phyloP scores from a whole-genome alignment of 1,140 invertebrate species.

The Pygmarrhopalites habei region DNA sequence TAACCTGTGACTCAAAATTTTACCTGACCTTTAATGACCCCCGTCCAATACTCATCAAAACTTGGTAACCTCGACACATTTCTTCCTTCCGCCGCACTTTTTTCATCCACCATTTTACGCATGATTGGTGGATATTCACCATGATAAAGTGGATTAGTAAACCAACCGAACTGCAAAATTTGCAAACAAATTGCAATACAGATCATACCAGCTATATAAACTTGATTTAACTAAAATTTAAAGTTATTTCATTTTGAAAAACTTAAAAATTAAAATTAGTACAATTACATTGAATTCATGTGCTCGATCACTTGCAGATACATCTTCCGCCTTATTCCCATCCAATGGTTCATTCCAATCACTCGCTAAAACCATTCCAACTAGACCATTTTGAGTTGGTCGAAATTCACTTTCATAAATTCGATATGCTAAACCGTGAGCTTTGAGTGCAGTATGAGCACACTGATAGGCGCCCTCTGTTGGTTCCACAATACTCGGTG shows the following conservation, averaged over 20 bases:
- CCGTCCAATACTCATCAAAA: conserved; percentile 22
- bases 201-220: too few relatives aligned
- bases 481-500: conserved; percentile 13
- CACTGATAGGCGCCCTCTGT: conserved; percentile 41
- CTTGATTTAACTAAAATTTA: background rate
- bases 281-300: conserved; percentile 45
- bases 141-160: conserved; percentile 20
- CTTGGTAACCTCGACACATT: conserved; percentile 20
- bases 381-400: conserved; percentile 42
- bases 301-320: conserved; percentile 48
- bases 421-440: conserved; percentile 51
- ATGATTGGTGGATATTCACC: conserved; percentile 43
- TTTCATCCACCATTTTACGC: conserved; percentile 27
- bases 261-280: background rate
- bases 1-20: background rate
- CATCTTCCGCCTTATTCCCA: conserved; percentile 47
- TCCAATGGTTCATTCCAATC: conserved; percentile 55
- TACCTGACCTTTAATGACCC: conserved; percentile 16
- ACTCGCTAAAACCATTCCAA: conserved; percentile 55
- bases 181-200: background rate
- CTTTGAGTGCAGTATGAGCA: conserved; percentile 53
- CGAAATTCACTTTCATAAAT: conserved; percentile 37
- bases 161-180: conserved; percentile 17
- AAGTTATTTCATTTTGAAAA: background rate
- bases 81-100: conserved; percentile 23